Evolutionary conservation across 2,113 vertebrate species (phyloP).

Genomic region (Megatriorchis doriae): DNA sequence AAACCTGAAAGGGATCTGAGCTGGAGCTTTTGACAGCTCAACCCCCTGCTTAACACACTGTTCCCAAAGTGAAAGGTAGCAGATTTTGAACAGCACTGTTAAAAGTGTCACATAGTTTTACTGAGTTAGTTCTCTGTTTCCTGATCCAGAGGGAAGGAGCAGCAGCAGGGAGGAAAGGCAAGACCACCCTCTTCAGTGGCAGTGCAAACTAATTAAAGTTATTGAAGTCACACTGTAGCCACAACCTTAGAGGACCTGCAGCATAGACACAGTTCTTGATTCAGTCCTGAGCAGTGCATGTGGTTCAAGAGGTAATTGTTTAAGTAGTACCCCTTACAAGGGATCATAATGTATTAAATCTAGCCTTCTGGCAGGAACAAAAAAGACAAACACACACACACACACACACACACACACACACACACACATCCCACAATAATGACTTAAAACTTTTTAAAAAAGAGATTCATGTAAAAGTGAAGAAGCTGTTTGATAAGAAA

Average conservation of each 20-base stretch:
- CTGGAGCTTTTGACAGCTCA: neutral
- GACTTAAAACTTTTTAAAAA: neutral
- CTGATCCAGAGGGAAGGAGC: neutral
- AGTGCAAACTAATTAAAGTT: neutral
- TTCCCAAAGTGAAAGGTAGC: neutral
- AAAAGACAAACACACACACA: neutral
- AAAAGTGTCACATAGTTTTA: neutral
- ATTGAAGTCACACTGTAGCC: neutral
- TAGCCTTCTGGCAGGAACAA: neutral
- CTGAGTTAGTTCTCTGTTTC: neutral
- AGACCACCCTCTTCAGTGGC: neutral
- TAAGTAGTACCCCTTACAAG: neutral
- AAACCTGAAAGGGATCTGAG: neutral
- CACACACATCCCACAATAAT: neutral
- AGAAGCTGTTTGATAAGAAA: neutral
- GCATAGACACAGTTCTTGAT: neutral
- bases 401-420: neutral
- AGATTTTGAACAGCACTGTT: neutral
- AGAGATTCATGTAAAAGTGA: neutral
- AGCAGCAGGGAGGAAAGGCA: neutral
- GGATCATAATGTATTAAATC: neutral
- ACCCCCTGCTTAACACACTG: neutral
- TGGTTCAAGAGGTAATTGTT: neutral
- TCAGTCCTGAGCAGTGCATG: neutral
- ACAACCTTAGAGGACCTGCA: neutral